Conservation (phyloP, 2,113 vertebrate genomes). For the Cyphomyrus plagiostoma region DNA sequence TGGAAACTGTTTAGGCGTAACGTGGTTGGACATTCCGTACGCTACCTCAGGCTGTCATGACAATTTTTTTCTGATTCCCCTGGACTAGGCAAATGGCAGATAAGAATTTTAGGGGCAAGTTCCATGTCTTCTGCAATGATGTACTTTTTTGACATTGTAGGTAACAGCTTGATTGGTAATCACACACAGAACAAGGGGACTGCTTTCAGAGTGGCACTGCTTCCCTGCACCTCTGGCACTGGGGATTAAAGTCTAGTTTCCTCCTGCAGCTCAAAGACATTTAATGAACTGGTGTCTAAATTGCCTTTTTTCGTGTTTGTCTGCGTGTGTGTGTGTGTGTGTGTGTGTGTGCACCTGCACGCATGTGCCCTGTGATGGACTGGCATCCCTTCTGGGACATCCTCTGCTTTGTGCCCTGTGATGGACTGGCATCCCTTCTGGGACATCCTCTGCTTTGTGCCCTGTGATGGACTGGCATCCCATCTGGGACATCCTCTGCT, state of each 20-base stretch:
- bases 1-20: background rate
- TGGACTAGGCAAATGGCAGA: background rate
- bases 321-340: background rate
- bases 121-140: background rate
- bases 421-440: too few species aligned
- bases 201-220: background rate
- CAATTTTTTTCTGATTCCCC: background rate
- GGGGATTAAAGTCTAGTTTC: background rate
- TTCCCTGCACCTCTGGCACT: background rate
- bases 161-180: background rate
- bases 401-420: background rate
- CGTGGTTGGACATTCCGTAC: background rate
- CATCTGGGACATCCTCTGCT: background rate
- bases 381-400: background rate
- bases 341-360: background rate
- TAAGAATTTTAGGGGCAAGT: background rate
- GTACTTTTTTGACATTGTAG: background rate
- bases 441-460: background rate
- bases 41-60: background rate
- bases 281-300: background rate
- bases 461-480: background rate
- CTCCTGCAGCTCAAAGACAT: background rate
- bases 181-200: background rate
- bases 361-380: too few species aligned
- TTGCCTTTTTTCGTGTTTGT: background rate